These are phyloP conservation scores for Ovis canadensis DNA, from an alignment of 2,113 vertebrate species.

Conservation along the genomic window DNA sequence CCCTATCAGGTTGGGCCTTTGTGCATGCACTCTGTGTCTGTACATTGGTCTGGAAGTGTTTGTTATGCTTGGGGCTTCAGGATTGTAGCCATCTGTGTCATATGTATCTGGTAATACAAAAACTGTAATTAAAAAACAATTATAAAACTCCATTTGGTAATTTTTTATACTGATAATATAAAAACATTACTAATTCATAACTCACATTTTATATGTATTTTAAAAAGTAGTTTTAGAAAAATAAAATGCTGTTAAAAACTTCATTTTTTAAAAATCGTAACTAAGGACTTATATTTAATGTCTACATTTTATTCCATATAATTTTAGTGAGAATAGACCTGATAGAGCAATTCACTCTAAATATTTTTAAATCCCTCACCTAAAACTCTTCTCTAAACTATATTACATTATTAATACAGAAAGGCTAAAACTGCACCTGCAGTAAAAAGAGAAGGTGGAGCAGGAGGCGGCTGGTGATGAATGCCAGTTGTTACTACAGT, in stretches of 20 bases:
- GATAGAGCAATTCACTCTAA: not conserved
- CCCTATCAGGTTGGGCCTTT: slow-evolving; percentile 97
- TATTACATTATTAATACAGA: slow-evolving; percentile 2
- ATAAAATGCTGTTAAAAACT: not conserved
- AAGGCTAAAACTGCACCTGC: slow-evolving; percentile 86
- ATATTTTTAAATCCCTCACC: not conserved
- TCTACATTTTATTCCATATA: not conserved
- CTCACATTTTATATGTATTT: not conserved
- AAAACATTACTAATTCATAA: slow-evolving; percentile 21
- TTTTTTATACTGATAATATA: slow-evolving; percentile 8
- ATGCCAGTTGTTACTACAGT: slow-evolving; percentile 95
- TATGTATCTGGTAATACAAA: slow-evolving; percentile 87
- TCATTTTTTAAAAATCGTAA: not conserved
- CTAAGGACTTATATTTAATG: not conserved
- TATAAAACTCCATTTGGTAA: slow-evolving; percentile 67
- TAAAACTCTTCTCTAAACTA: slow-evolving; percentile 8
- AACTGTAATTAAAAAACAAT: slow-evolving; percentile 82
- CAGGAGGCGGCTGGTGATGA: slow-evolving; percentile 90
- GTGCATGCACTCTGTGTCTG: slow-evolving; percentile 93
- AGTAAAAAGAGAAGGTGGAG: slow-evolving; percentile 88
- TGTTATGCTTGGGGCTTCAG: slow-evolving; percentile 97
- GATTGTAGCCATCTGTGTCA: slow-evolving; percentile 96
- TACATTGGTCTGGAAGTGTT: slow-evolving; percentile 92
- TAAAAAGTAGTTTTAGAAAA: not conserved
- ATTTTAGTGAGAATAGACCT: not conserved